These are phyloP conservation scores for Cacoxenus indagator DNA, from an alignment of 2,888 invertebrate species.

Conservation along the genomic window DNA sequence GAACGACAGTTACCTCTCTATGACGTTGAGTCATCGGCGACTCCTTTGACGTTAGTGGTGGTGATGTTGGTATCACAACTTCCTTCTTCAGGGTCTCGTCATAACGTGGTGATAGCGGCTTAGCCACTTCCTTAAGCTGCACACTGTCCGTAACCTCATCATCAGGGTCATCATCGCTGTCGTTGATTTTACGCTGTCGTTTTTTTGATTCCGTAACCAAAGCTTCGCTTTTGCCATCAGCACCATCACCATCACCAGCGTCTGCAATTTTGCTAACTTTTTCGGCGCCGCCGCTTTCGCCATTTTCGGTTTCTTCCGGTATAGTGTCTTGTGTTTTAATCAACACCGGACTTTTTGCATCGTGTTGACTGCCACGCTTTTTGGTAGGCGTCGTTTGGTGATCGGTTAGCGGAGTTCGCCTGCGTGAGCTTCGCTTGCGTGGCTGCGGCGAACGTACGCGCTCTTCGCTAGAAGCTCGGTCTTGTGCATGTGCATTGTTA, in stretches of 20 bases:
- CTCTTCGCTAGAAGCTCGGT: constrained; percentile 49
- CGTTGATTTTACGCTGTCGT: background rate
- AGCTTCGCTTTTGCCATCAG: background rate
- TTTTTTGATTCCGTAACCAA: background rate
- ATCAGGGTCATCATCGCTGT: constrained; percentile 9
- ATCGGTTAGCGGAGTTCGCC: constrained; percentile 41
- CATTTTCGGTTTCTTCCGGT: constrained; percentile 72
- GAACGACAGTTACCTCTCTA: constrained; percentile 55
- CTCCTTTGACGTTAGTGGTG: background rate
- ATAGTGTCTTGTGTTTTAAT: constrained; percentile 71
- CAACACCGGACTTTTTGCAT: constrained; percentile 68
- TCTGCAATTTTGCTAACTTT: background rate
- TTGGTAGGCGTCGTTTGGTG: constrained; percentile 46
- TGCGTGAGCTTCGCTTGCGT: constrained; percentile 52
- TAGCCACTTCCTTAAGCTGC: background rate
- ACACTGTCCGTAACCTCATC: too few species aligned
- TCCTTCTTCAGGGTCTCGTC: constrained; percentile 35
- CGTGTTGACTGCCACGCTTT: constrained; percentile 39
- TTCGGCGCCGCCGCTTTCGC: constrained; percentile 40
- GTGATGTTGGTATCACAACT: constrained; percentile 27
- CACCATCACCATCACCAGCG: constrained; percentile 2
- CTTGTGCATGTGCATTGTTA: too few species aligned
- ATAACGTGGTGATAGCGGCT: constrained; percentile 2
- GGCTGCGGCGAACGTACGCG: constrained; percentile 38
- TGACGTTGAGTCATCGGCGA: constrained; percentile 21